Evolutionary conservation across 2,797 vertebrate species (phyloP).

Genomic region (Alca torda): DNA sequence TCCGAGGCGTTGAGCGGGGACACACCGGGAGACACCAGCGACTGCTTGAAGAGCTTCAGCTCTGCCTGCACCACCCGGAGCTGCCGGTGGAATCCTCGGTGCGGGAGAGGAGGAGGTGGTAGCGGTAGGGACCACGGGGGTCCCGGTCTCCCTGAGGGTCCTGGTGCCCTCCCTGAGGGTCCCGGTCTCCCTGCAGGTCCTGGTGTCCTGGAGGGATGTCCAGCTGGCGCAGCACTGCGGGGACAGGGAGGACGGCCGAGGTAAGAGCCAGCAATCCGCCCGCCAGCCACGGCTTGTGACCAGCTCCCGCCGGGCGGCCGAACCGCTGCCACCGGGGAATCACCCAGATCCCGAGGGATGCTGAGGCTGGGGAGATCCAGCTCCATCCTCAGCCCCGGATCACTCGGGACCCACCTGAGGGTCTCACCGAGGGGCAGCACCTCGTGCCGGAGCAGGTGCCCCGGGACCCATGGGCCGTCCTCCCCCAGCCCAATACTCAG

Average conservation of each 20-base stretch:
- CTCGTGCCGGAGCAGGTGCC: too few species aligned
- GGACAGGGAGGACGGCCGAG: neutral
- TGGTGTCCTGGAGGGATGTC: neutral
- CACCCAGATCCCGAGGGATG: neutral
- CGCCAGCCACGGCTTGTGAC: accelerated
- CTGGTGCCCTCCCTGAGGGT: neutral
- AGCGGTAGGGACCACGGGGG: neutral
- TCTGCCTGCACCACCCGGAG: slow-evolving; percentile 75
- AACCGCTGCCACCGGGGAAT: accelerated
- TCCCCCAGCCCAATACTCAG: neutral
- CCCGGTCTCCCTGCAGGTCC: neutral
- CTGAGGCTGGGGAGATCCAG: neutral
- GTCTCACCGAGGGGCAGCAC: neutral
- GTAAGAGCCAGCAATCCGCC: neutral
- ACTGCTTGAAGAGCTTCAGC: slow-evolving; percentile 75
- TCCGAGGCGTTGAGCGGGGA: neutral
- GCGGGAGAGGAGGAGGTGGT: slow-evolving; percentile 78
- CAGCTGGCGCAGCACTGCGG: slow-evolving; percentile 48
- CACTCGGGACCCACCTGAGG: neutral
- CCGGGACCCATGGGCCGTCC: accelerated
- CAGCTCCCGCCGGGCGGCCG: neutral
- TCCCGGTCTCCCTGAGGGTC: neutral
- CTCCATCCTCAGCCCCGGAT: neutral
- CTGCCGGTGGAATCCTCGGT: slow-evolving; percentile 58
- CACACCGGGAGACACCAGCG: neutral